These are phyloP conservation scores for Chiloscyllium plagiosum DNA, from an alignment of 2,113 vertebrate species.

Conservation along the genomic window DNA sequence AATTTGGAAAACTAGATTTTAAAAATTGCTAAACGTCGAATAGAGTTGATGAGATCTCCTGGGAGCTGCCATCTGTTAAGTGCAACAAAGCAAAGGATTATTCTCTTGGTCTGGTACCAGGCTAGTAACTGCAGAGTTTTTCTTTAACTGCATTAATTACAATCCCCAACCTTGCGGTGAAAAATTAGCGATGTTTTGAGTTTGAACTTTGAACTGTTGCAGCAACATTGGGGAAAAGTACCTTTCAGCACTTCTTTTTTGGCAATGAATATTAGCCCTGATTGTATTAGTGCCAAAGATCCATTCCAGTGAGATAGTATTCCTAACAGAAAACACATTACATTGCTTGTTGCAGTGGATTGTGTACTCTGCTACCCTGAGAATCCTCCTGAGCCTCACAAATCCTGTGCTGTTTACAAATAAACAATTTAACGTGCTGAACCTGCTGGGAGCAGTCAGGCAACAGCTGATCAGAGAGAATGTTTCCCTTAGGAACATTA, in stretches of 20 bases:
- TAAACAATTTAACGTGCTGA: neutral
- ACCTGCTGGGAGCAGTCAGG: neutral
- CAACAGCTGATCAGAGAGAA: neutral
- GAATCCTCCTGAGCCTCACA: neutral
- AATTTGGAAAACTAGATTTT: neutral
- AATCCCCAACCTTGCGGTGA: neutral
- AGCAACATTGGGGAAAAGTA: neutral
- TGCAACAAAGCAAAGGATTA: neutral
- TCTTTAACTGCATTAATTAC: neutral
- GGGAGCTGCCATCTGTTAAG: neutral
- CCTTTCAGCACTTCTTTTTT: neutral
- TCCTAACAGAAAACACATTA: neutral
- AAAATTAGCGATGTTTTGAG: neutral
- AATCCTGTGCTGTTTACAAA: neutral
- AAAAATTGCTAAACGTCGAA: neutral
- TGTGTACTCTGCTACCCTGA: neutral
- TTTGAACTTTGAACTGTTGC: neutral
- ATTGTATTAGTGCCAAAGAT: neutral
- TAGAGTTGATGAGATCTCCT: neutral
- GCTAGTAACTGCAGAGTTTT: neutral
- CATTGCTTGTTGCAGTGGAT: neutral
- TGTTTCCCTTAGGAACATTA: neutral
- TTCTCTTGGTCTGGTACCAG: neutral
- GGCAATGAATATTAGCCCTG: neutral
- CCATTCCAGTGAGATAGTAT: neutral